These are phyloP conservation scores for Coenonympha glycerion DNA, from an alignment of 2,888 invertebrate species.

Conservation along the genomic window DNA sequence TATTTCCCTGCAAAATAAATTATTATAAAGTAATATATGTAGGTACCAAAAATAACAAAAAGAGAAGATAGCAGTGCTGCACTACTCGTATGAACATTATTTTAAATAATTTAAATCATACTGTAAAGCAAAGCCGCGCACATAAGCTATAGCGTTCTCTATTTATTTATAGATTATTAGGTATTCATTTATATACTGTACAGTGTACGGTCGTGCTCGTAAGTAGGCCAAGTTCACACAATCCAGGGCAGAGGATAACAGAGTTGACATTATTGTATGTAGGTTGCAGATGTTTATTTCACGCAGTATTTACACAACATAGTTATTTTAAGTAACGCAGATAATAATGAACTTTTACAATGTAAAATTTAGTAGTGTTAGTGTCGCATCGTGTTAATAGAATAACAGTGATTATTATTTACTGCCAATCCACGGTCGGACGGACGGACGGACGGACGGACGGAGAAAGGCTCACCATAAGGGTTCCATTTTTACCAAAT, in stretches of 20 bases:
- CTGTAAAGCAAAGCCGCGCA: neutral
- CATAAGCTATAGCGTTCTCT: neutral
- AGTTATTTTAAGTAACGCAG: slow-evolving; percentile 20
- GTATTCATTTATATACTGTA: slow-evolving; percentile 38
- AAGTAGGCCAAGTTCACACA: slow-evolving; percentile 69
- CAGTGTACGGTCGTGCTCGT: too few relatives aligned
- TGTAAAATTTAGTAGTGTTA: slow-evolving; percentile 1
- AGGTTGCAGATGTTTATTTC: slow-evolving; percentile 33
- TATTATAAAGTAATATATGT: too few relatives aligned
- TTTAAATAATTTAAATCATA: neutral
- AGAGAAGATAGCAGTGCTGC: too few relatives aligned
- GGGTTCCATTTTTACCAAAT: too few relatives aligned
- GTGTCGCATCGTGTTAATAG: neutral
- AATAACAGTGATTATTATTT: neutral
- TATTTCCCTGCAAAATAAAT: too few relatives aligned
- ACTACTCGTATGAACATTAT: too few relatives aligned
- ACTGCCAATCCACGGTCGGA: too few relatives aligned
- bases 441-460: too few relatives aligned
- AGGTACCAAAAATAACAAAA: too few relatives aligned
- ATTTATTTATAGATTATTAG: slow-evolving; percentile 42
- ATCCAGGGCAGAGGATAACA: slow-evolving; percentile 71
- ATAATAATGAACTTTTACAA: slow-evolving; percentile 14
- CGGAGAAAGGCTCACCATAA: too few relatives aligned
- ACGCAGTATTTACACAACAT: slow-evolving; percentile 21
- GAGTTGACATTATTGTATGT: slow-evolving; percentile 56